A percentile compares a stretch with the other conserved stretches of the same genome.
phyloP scores from a whole-genome alignment of 2,888 invertebrate species.

The Uropetala carovei region DNA sequence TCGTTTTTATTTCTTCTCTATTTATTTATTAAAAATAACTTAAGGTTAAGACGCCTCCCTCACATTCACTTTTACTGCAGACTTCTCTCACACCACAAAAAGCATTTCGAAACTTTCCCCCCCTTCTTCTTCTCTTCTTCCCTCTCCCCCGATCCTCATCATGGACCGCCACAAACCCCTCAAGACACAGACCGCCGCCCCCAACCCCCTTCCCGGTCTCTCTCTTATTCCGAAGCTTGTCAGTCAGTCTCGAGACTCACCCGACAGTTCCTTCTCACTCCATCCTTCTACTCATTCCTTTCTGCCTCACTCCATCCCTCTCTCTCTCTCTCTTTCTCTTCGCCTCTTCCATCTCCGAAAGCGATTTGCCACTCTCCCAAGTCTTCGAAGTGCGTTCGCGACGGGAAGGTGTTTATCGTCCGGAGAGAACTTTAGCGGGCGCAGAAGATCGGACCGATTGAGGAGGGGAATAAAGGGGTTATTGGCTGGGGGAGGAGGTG shows the following conservation, averaged over 20 bases:
- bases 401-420: neutral
- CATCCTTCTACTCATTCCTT: neutral
- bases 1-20: too few relatives aligned
- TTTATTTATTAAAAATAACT: too few relatives aligned
- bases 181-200: too few relatives aligned
- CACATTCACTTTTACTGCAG: neutral
- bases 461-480: too few relatives aligned
- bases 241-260: neutral
- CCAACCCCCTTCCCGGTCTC: neutral
- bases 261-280: neutral
- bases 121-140: neutral
- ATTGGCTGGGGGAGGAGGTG: neutral
- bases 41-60: too few relatives aligned
- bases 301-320: conserved; percentile 1
- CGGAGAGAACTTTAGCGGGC: neutral
- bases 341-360: neutral
- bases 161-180: neutral
- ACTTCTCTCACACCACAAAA: neutral
- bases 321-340: neutral
- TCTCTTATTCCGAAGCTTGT: conserved; percentile 20
- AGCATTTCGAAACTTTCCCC: neutral
- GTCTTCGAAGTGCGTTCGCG: neutral
- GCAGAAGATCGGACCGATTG: too few relatives aligned
- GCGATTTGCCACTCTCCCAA: neutral
- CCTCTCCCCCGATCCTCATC: neutral